These are phyloP conservation scores for Echinometra lucunter DNA, from an alignment of 53 echinoderm and acorn worm species.

Conservation along the genomic window DNA sequence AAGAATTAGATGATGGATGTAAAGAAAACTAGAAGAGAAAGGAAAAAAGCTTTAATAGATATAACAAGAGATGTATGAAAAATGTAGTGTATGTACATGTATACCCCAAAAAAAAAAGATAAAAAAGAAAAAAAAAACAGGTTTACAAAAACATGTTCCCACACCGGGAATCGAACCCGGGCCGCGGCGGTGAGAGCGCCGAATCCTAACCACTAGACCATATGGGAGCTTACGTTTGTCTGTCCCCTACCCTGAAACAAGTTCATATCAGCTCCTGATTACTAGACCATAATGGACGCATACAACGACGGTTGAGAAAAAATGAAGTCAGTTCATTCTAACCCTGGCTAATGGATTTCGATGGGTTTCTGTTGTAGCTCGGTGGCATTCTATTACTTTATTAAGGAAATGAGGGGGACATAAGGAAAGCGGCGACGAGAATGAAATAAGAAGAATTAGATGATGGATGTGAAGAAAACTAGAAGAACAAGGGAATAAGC, in stretches of 20 bases:
- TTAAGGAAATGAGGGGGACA: background rate
- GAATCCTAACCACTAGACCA: conserved; percentile 99
- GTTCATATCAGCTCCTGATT: no score
- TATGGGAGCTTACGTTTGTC: conserved; percentile 72
- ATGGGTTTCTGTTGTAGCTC: no score
- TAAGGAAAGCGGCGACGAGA: background rate
- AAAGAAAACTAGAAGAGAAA: background rate
- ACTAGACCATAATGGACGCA: no score
- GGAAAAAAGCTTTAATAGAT: no score
- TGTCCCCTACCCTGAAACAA: no score
- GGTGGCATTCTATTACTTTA: background rate
- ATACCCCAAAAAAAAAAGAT: no score
- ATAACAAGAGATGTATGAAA: background rate
- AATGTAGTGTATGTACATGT: background rate
- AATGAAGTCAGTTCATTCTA: no score
- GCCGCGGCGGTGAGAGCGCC: conserved; percentile 99
- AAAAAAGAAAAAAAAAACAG: no score
- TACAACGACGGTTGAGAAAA: no score
- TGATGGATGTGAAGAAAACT: background rate
- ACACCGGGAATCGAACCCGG: conserved; percentile 99
- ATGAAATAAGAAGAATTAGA: background rate
- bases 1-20: background rate
- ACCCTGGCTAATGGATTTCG: no score
- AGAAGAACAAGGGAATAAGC: background rate
- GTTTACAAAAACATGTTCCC: no score